Evolutionary conservation across 2,797 vertebrate genomes (phyloP), one percentile per base, ranked within the genome.

Genomic region (Lepilemur ruficaudatus): DNA sequence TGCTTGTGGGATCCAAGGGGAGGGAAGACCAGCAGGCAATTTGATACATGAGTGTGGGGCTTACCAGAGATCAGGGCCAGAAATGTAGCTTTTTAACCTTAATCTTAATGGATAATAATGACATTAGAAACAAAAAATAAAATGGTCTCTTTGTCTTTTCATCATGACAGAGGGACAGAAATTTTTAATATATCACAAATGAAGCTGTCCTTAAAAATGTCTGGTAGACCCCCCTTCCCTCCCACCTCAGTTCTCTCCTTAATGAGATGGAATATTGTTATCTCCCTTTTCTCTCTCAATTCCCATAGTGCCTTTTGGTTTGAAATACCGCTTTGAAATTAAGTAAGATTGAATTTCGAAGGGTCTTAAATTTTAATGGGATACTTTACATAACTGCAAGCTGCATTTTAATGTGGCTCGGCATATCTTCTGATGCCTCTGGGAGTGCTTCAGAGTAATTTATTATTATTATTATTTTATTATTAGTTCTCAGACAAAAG

Each of bases 321-420:
- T 91, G 89, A 95, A 88, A 89, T 89, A 89, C 18, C 70, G 80
- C 78, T 96, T 91, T 78, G 67, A 96, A 97, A 96, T 94, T 57
- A 96, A 94, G 48, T 89, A 95, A 96, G 91, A 90, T 70, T 41
- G 82, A 95, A 93, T 83, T 94, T 96, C 93, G 94, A 95, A 96
- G 75, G 55, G 43, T 84, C 61, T 97, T 96, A 94, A 89, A 94
- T 95, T 96, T 94, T 97, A 97, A 96, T 93, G 76, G 55, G 93
- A 78, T 81, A 23, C 28, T 91, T 94, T 81, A 57, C 23, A 4
- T 92, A 87, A 95, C 70, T 81, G 35, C 13, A 76, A 89, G 78
- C 79, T 91, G 73, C 52, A 86, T 95, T 96, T 95, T 91, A 94
- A 83, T 90, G 89, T 94, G 65, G 22, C 59, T 93, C 32, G 28